Percentiles rank a stretch among this genome's conserved stretches.
Conservation (phyloP, 1,140 invertebrate species). For the Cotesia chilonis region DNA sequence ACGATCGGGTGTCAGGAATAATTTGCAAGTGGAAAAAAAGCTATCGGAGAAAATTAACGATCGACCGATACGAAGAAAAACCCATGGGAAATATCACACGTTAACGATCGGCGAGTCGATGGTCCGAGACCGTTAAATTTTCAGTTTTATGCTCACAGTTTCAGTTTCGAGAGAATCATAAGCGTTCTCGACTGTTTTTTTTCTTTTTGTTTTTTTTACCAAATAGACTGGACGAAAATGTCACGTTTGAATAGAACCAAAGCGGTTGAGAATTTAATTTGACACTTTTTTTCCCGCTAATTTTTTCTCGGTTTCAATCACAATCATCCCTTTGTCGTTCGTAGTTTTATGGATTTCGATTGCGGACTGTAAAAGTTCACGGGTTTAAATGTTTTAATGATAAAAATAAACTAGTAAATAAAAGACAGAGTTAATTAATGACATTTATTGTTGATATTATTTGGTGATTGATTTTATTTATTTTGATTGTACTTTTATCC, state of each 20-base stretch:
- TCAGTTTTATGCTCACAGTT: constrained; percentile 26
- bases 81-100: constrained; percentile 17
- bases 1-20: background rate
- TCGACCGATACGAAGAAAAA: background rate
- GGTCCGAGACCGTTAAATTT: constrained; percentile 22
- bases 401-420: too few species aligned
- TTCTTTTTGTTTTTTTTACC: constrained; percentile 1
- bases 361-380: too few species aligned
- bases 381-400: too few species aligned
- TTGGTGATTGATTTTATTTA: too few species aligned
- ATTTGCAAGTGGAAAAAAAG: background rate
- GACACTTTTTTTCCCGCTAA: too few species aligned
- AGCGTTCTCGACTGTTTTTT: constrained; percentile 18
- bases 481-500: too few species aligned
- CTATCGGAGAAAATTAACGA: constrained; percentile 21
- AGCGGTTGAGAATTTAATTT: too few species aligned
- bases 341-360: too few species aligned
- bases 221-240: constrained; percentile 1
- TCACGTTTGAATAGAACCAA: constrained; percentile 9
- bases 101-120: constrained; percentile 22
- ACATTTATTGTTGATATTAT: too few species aligned
- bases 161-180: constrained; percentile 20
- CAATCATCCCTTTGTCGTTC: too few species aligned
- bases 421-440: too few species aligned
- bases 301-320: too few species aligned